A percentile compares a stretch with the other conserved stretches of the same genome.
Conservation (phyloP, 2,888 invertebrate species). For the Metacarcinus magister region DNA sequence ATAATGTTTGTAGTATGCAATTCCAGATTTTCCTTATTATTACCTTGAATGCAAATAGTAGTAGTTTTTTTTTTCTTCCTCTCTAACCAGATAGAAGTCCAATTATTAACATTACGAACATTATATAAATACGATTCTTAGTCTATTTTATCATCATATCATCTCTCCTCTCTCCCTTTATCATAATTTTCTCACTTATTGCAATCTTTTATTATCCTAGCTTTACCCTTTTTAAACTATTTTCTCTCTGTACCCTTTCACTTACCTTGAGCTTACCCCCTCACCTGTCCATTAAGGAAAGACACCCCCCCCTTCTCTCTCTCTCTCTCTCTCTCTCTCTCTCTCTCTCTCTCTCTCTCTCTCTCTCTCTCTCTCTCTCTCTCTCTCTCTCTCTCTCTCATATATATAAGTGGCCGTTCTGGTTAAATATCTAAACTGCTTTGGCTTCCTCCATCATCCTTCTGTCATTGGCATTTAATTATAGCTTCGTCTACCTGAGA, state of each 20-base stretch:
- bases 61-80: background rate
- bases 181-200: background rate
- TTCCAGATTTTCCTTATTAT: too few species aligned
- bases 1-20: too few species aligned
- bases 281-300: background rate
- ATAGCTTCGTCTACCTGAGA: conserved; percentile 29
- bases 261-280: background rate
- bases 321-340: conserved; percentile 1
- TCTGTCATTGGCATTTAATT: conserved; percentile 41
- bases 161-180: background rate
- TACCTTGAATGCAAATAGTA: too few species aligned
- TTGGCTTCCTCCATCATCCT: conserved; percentile 6
- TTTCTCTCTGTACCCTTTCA: background rate
- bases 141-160: background rate
- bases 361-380: conserved; percentile 55
- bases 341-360: conserved; percentile 41
- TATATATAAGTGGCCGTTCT: conserved; percentile 4
- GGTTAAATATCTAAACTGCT: conserved; percentile 29
- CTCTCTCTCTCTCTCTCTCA: conserved; percentile 46
- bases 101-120: too few species aligned
- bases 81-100: too few species aligned
- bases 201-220: background rate
- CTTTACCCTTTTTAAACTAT: background rate
- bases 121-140: too few species aligned
- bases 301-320: background rate